Percentiles rank a stretch among this genome's conserved stretches.
Conservation (phyloP, 1,140 invertebrate species). For the Caenorhabditis tropicalis region DNA sequence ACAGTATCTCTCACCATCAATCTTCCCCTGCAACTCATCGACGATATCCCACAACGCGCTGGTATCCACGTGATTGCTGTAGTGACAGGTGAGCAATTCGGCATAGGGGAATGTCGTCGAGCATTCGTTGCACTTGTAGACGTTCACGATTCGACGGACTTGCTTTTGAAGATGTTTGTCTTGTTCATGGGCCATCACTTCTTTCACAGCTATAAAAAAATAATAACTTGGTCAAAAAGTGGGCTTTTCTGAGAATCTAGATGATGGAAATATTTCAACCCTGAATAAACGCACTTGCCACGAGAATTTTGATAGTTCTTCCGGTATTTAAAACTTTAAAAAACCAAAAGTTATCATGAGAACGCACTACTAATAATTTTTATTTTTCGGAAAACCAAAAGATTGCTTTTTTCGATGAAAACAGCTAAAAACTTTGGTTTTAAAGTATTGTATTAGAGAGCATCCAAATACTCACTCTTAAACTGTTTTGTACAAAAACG, state of each 20-base stretch:
- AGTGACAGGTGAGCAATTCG: neutral
- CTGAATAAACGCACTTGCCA: too few species aligned
- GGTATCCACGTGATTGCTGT: neutral
- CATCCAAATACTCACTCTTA: slow-evolving; percentile 12
- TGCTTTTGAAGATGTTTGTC: neutral
- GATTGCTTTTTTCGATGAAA: too few species aligned
- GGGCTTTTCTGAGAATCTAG: too few species aligned
- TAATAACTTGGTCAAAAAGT: neutral
- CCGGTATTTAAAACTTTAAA: too few species aligned
- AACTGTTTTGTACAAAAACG: neutral
- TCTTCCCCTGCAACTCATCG: neutral
- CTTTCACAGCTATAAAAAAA: neutral
- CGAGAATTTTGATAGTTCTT: too few species aligned
- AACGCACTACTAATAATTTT: too few species aligned
- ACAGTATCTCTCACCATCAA: neutral
- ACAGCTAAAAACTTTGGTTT: too few species aligned
- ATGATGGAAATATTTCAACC: too few species aligned
- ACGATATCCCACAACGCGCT: neutral
- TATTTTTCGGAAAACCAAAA: too few species aligned
- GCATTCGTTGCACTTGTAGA: slow-evolving; percentile 5
- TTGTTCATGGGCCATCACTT: neutral
- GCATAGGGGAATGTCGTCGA: neutral
- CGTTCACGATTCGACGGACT: neutral
- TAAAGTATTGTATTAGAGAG: too few species aligned
- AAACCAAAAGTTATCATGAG: too few species aligned